phyloP scores from a whole-genome alignment of 2,113 vertebrate genomes.

The Oxyruncus cristatus region DNA sequence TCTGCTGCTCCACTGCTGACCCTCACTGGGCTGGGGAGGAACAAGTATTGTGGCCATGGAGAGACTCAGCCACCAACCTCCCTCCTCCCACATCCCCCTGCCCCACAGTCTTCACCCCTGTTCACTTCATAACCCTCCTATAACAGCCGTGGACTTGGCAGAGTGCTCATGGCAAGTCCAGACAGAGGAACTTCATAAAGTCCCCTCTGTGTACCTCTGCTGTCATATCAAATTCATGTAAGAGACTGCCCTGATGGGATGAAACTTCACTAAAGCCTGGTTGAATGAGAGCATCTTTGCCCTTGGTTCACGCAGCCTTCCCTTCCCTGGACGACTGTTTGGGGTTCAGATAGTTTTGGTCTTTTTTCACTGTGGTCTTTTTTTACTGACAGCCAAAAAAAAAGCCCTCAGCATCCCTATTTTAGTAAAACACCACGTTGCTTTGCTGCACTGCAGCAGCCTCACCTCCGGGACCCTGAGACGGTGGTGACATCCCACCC shows the following conservation, averaged over 20 bases:
- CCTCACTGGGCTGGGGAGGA: background rate
- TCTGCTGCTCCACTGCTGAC: background rate
- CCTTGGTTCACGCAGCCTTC: background rate
- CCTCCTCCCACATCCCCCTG: background rate
- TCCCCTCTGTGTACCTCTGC: background rate
- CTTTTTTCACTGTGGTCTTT: background rate
- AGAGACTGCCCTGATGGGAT: background rate
- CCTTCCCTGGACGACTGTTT: background rate
- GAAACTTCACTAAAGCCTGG: background rate
- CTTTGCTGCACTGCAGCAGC: background rate
- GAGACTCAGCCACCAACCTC: background rate
- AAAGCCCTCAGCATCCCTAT: background rate
- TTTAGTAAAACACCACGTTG: background rate
- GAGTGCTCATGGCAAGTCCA: background rate
- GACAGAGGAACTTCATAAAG: background rate
- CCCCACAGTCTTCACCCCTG: background rate
- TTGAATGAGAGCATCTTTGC: background rate
- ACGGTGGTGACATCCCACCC: background rate
- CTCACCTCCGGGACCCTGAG: background rate
- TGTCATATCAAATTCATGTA: background rate
- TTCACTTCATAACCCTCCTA: background rate
- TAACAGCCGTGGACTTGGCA: rapidly evolving
- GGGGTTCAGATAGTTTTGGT: background rate
- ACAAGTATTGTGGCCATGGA: rapidly evolving
- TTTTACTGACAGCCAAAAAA: background rate